phyloP scores from a whole-genome alignment of 2,888 invertebrate genomes.

The Kuschelorhynchus macadamiae region DNA sequence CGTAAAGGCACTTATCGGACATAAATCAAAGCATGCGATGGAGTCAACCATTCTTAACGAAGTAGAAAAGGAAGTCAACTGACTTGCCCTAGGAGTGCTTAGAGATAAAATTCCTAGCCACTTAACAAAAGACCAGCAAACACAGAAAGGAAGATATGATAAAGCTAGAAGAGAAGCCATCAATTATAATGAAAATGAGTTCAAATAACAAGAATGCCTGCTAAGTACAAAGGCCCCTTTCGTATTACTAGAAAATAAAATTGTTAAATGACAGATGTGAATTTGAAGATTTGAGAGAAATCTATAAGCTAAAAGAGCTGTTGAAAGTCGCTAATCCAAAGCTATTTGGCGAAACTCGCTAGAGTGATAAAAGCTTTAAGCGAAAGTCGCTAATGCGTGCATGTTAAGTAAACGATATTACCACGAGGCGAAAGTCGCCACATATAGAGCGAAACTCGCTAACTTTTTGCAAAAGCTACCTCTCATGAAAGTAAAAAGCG shows the following conservation, averaged over 20 bases:
- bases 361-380: no score
- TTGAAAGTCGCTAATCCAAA: neutral
- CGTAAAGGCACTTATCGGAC: constrained; percentile 50
- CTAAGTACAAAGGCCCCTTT: constrained; percentile 48
- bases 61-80: constrained; percentile 30
- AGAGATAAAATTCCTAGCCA: no score
- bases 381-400: no score
- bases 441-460: no score
- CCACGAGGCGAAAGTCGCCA: no score
- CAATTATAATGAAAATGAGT: constrained; percentile 36
- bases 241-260: constrained; percentile 4
- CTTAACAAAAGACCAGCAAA: constrained; percentile 31
- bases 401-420: no score
- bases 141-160: constrained; percentile 43
- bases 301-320: neutral
- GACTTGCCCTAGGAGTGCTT: constrained; percentile 9
- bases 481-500: no score
- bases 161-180: no score
- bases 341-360: no score
- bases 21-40: constrained; percentile 8
- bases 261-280: constrained; percentile 32
- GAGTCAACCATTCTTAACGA: constrained; percentile 18
- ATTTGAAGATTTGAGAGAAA: constrained; percentile 17
- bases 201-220: constrained; percentile 43
- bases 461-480: no score